Evolutionary conservation across 2,797 vertebrate species (phyloP).

Genomic region (Luscinia megarhynchos): DNA sequence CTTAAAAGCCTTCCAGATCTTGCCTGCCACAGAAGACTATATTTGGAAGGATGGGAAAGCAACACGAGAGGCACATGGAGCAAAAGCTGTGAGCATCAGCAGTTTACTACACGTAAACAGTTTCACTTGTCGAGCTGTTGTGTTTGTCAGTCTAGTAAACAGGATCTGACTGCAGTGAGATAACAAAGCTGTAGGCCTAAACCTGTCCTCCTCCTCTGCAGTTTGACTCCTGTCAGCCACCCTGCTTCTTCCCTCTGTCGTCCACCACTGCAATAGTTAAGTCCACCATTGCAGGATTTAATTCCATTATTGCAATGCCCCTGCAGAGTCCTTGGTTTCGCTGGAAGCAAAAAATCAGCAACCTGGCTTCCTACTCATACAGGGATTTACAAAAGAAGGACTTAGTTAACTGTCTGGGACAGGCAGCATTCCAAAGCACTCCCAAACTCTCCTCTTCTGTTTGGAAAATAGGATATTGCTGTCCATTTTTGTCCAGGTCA

Average conservation of each 20-base stretch:
- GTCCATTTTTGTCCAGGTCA: neutral
- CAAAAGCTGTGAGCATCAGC: slow-evolving; percentile 68
- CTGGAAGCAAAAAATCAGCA: neutral
- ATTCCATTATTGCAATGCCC: neutral
- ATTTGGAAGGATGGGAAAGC: slow-evolving; percentile 56
- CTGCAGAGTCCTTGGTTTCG: neutral
- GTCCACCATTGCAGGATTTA: neutral
- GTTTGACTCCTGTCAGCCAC: neutral
- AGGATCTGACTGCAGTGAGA: neutral
- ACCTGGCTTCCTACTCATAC: neutral
- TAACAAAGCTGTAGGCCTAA: slow-evolving; percentile 16
- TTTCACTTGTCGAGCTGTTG: slow-evolving; percentile 45
- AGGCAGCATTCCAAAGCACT: neutral
- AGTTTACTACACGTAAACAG: slow-evolving; percentile 62
- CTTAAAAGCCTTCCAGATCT: slow-evolving; percentile 19
- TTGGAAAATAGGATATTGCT: neutral
- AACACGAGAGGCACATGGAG: slow-evolving; percentile 54
- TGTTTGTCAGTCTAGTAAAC: slow-evolving; percentile 34
- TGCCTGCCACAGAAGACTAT: neutral
- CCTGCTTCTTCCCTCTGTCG: neutral
- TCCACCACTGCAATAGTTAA: neutral
- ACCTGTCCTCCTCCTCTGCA: neutral
- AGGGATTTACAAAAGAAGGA: neutral
- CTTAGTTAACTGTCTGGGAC: neutral
- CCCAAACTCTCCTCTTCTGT: neutral